Conservation (phyloP, 2,888 invertebrate genomes). For the Tenthredo livida region DNA sequence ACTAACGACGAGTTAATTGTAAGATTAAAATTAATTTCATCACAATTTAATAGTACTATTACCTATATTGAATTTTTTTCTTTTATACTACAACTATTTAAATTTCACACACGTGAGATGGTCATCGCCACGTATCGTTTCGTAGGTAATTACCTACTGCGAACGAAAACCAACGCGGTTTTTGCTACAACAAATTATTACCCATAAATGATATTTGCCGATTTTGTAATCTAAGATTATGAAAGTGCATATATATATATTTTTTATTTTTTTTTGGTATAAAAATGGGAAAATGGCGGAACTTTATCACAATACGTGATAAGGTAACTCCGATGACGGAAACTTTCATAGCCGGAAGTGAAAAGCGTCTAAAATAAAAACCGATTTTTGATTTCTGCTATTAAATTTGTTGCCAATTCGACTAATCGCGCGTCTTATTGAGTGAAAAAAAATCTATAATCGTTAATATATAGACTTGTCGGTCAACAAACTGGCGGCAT, state of each 20-base stretch:
- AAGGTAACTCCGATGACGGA: not conserved
- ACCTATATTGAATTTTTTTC: too few species aligned
- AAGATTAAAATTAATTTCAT: too few species aligned
- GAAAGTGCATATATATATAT: not conserved
- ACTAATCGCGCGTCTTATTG: not conserved
- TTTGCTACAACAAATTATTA: not conserved
- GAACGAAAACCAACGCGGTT: not conserved
- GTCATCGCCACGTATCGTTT: not conserved
- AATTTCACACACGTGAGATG: not conserved
- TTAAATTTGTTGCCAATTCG: not conserved
- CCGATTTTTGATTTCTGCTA: not conserved
- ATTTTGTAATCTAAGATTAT: not conserved
- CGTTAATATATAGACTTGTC: conserved; percentile 15
- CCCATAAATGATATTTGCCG: not conserved
- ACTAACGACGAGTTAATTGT: too few species aligned
- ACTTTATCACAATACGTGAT: not conserved
- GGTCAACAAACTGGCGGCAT: conserved; percentile 8
- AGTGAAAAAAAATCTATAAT: not conserved
- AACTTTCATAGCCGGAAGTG: not conserved
- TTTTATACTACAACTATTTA: too few species aligned
- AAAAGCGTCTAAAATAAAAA: not conserved
- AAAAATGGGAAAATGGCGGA: not conserved
- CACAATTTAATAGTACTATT: too few species aligned
- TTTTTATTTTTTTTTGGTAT: not conserved
- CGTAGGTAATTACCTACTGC: not conserved